A percentile compares a stretch with the other conserved stretches of the same genome.
Conservation (phyloP, 2,888 invertebrate genomes). For the Ctena decussata region DNA sequence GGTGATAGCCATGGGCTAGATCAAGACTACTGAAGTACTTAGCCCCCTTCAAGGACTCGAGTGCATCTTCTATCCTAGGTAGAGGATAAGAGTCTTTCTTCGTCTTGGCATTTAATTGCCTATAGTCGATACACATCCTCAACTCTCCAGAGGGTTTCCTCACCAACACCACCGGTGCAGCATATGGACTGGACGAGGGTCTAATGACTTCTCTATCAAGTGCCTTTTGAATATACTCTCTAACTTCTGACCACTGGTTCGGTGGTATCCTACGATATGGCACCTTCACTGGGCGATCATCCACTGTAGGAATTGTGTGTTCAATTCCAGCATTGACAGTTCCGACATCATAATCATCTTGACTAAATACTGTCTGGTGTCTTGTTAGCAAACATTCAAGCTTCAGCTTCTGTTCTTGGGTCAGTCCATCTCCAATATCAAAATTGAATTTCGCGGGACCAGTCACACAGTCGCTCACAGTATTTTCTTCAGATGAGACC, state of each 20-base stretch:
- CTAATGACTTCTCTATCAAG: background rate
- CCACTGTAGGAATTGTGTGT: slow-evolving; percentile 10
- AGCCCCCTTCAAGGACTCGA: background rate
- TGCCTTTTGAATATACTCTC: slow-evolving; percentile 7
- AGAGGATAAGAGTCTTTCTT: slow-evolving; percentile 2
- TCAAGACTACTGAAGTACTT: background rate
- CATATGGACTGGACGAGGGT: slow-evolving; percentile 11
- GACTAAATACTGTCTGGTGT: slow-evolving; percentile 1
- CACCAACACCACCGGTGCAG: slow-evolving; percentile 16
- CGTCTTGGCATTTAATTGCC: background rate
- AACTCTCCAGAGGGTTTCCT: background rate
- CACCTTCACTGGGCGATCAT: slow-evolving; percentile 42
- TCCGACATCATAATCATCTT: slow-evolving; percentile 20
- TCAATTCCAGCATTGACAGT: background rate
- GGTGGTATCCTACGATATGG: slow-evolving; percentile 30
- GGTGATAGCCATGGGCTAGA: slow-evolving; percentile 63
- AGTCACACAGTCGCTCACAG: background rate
- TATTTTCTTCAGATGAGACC: background rate
- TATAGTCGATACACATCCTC: slow-evolving; percentile 1
- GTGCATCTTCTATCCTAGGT: slow-evolving; percentile 4
- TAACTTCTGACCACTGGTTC: background rate
- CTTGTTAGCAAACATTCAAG: background rate
- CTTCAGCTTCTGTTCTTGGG: background rate
- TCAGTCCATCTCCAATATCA: background rate
- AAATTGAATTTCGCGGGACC: background rate